phyloP scores from a whole-genome alignment of 2,113 vertebrate species.

The Apteryx owenii region DNA sequence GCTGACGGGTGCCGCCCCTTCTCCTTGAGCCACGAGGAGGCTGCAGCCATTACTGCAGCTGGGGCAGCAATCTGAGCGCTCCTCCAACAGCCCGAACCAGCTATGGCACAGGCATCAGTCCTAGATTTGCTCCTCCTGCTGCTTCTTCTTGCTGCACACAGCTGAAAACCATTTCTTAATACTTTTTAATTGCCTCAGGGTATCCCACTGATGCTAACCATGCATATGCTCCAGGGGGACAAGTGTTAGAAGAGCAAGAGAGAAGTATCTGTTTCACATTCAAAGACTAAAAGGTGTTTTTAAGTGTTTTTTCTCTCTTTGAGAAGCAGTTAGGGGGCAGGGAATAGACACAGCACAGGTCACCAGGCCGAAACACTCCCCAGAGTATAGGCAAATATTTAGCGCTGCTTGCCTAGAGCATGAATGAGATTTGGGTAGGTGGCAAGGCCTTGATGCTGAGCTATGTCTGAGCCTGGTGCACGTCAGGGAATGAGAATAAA shows the following conservation, averaged over 20 bases:
- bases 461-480: not conserved
- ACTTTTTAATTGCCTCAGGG: not conserved
- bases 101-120: not conserved
- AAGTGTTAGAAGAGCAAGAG: not conserved
- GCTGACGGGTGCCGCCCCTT: not conserved
- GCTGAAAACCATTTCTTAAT: not conserved
- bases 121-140: not conserved
- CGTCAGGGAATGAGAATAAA: not conserved
- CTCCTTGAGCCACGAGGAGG: not conserved
- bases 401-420: not conserved
- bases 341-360: not conserved
- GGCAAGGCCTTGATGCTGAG: not conserved
- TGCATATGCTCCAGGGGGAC: fast-evolving
- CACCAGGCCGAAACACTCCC: not conserved
- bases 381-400: not conserved
- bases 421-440: not conserved
- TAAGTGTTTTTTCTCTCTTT: not conserved
- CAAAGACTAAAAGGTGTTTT: not conserved
- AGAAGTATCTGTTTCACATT: not conserved
- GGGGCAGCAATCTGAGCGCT: not conserved
- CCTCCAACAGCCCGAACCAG: not conserved
- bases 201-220: too few species aligned
- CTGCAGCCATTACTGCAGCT: not conserved
- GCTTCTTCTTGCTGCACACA: not conserved
- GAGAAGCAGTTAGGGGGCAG: not conserved